Conservation (phyloP, 2,888 invertebrate genomes). For the Cinara cedri region DNA sequence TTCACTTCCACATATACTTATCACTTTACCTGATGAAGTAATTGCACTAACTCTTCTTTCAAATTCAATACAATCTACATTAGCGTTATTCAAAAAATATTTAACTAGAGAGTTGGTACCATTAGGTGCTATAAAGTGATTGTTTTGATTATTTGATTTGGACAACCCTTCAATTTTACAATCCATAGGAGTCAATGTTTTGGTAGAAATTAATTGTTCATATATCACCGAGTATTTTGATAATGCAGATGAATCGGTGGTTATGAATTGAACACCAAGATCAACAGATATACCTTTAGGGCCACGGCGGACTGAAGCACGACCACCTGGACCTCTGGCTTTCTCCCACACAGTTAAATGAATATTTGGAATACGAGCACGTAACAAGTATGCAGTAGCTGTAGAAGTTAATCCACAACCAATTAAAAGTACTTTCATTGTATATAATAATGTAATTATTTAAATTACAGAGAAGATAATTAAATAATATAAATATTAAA, state of each 20-base stretch:
- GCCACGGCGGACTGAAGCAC: slow-evolving; percentile 50
- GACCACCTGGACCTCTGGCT: slow-evolving; percentile 55
- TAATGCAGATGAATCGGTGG: slow-evolving; percentile 15
- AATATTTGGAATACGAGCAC: slow-evolving; percentile 31
- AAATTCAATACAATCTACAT: slow-evolving; percentile 19
- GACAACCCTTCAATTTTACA: slow-evolving; percentile 39
- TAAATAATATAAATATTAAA: background rate
- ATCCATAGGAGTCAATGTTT: slow-evolving; percentile 23
- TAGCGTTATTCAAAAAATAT: slow-evolving; percentile 54
- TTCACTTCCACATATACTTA: slow-evolving; percentile 27
- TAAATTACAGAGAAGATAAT: background rate
- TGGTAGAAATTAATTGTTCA: slow-evolving; percentile 35
- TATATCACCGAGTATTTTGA: slow-evolving; percentile 44
- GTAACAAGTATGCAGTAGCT: slow-evolving; percentile 50
- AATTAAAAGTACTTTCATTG: slow-evolving; percentile 50
- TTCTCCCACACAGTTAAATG: slow-evolving; percentile 57
- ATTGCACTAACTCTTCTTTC: slow-evolving; percentile 35
- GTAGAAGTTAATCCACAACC: slow-evolving; percentile 57
- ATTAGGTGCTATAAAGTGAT: slow-evolving; percentile 54
- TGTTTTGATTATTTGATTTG: background rate
- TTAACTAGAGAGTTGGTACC: slow-evolving; percentile 55
- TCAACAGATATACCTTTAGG: slow-evolving; percentile 41
- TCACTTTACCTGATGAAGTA: slow-evolving; percentile 24
- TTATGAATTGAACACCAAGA: slow-evolving; percentile 57
- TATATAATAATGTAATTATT: background rate